A percentile compares a stretch with the other conserved stretches of the same genome.
Conservation (phyloP, 2,888 invertebrate species). For the Litoditis marina region DNA sequence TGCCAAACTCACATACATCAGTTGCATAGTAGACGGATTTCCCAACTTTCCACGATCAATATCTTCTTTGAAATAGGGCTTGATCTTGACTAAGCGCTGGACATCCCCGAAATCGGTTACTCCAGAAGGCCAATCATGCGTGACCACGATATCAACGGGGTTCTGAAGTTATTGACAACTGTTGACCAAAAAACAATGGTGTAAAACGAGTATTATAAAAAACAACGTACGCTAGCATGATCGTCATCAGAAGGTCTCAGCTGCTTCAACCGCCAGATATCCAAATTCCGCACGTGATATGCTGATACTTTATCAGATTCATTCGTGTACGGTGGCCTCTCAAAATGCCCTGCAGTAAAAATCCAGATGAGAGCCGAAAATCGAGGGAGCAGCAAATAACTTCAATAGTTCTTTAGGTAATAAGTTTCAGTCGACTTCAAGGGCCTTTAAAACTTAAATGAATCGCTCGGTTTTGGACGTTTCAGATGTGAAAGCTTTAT, state of each 20-base stretch:
- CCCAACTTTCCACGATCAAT: constrained; percentile 80
- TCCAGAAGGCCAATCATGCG: constrained; percentile 94
- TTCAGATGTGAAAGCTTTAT: no score
- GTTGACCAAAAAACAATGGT: neutral
- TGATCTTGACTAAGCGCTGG: constrained; percentile 61
- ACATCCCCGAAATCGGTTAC: constrained; percentile 82
- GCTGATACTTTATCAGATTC: constrained; percentile 78
- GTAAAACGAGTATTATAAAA: neutral
- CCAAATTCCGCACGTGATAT: constrained; percentile 85
- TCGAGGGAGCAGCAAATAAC: no score
- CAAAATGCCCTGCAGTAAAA: constrained; percentile 79
- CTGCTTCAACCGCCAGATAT: constrained; percentile 85
- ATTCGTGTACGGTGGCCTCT: constrained; percentile 77
- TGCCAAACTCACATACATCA: no score
- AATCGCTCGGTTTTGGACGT: no score
- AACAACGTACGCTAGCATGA: constrained; percentile 22
- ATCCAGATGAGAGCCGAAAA: no score
- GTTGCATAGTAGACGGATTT: constrained; percentile 78
- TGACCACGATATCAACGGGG: constrained; percentile 80
- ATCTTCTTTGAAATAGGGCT: constrained; percentile 70
- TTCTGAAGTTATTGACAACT: constrained; percentile 20
- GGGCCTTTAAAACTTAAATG: no score
- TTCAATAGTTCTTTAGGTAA: constrained; percentile 5
- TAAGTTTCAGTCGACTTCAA: no score
- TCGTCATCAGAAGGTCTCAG: constrained; percentile 61